Base-by-base conservation (phyloP, 23 tunicate genomes). In the Trididemnum miniatum region DNA sequence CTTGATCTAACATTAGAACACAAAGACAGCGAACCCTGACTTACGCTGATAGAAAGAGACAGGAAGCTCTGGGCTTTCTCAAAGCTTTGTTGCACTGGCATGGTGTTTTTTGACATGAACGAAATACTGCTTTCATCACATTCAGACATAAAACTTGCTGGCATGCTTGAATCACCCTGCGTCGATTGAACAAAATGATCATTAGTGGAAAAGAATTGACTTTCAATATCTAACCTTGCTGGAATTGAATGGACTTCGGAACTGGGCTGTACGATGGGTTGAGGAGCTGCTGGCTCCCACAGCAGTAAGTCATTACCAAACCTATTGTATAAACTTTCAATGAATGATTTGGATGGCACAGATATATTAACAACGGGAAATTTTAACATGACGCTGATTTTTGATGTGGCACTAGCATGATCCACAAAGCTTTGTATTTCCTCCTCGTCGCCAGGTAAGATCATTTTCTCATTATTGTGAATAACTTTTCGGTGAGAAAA, bases 311-410 rank as follows among this genome's bases (percentile, higher is more conserved):
- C 99, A 38, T 91, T 91, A 83, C 71, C 72, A 27, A 95, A 59
- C 18, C 99, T 59, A 79, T 96, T 96, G 83, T 91, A 96, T 2
- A 96, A 34, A 65, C 65, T 92, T 77, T 96, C 99, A 84, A 87
- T 78, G 49, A 92, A 88, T 24, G 35, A 20, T 59, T 87, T 92
- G 35, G 97, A 96, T 3, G 66, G 90, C 1, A 88, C 59, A 26
- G 49, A 44, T 3, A 83, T 35, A 2, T 62, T 32, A 0, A 95
- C 87, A 2, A 60, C 69, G 12, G 99, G 96, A 33, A 95, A 64
- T 20, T 86, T 65, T 52, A 95, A n/a, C 1, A 36, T 35, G 31
- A 92, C 39, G 7, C 49, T 32, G 20, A 87, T 18, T 15, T 60
- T 37, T 1, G 92, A 62, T 7, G 86, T 78, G 12, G 87, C 72